These are phyloP conservation scores for Chloropsis cyanopogon DNA, from an alignment of 2,113 vertebrate genomes.

Conservation along the genomic window DNA sequence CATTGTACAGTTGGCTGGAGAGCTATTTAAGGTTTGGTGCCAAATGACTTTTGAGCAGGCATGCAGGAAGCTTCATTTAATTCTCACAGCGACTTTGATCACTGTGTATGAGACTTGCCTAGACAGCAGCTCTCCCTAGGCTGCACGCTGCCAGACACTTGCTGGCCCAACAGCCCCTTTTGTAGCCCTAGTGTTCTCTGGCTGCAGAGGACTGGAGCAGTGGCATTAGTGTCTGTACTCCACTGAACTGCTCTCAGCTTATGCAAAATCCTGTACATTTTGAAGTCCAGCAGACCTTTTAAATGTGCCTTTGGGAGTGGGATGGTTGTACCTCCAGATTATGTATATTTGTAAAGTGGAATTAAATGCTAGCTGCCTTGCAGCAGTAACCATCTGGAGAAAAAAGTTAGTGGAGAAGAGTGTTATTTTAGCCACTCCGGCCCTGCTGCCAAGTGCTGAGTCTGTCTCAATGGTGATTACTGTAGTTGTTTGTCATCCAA, in stretches of 20 bases:
- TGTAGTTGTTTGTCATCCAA: background rate
- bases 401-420: background rate
- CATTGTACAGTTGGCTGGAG: background rate
- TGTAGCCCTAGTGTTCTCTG: background rate
- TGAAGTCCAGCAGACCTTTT: background rate
- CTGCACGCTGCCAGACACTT: background rate
- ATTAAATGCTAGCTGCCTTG: background rate
- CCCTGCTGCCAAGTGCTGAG: background rate
- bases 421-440: background rate
- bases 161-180: background rate
- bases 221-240: background rate
- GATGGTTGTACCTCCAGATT: background rate
- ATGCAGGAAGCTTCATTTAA: background rate
- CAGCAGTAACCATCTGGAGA: background rate
- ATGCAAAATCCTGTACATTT: background rate
- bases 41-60: background rate
- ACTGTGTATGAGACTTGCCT: background rate
- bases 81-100: background rate
- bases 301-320: background rate
- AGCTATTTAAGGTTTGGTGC: background rate
- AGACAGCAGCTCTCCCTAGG: background rate
- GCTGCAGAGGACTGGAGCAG: background rate
- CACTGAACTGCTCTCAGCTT: background rate
- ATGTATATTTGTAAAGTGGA: background rate
- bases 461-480: background rate